Evolutionary conservation across 2,888 invertebrate genomes (phyloP), one percentile per base, ranked within the genome.

Genomic region (Lasioglossum calceatum): DNA sequence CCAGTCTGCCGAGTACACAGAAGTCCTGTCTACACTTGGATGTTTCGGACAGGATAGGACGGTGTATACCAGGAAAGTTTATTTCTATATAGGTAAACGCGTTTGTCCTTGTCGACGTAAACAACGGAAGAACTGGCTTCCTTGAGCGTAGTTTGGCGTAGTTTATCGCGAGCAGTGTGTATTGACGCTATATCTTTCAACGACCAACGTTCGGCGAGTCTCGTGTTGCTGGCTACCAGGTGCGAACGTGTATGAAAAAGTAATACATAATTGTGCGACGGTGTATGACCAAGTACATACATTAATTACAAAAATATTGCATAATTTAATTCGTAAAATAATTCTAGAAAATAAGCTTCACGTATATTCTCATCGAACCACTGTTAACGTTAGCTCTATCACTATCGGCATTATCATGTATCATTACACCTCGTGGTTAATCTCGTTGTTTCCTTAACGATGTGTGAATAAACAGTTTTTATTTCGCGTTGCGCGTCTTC

Each of bases 61-160:
- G 23, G 42, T 83, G 78, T 16, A 36, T 44, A 54, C 58, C 54
- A 3, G 3, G 4, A 23, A 14, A 54, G 4, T 44, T 58, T 14
- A n/a, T 5, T 36, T 47, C 3, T 19, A 27, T 27, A 27, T 27
- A 19, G 73, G 44, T n/a, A 23, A 19, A 19, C 12, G 23, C 12
- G 23, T 19, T 44, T 58, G 85, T 23, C 87, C 89, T 87, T 70
- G 79, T 39, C 36, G 86, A 89, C 77, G 82, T 36, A 81, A 87
- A 84, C 82, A 81, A 71, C 36, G 64, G 79, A 82, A 84, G 85
- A 75, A 86, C 39, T 2, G 36, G 67, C 4, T 75, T 27, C 16
- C 50, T 44, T 42, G 47, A 39, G n/a, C 36, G 64, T 39, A 81
- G 77, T 82, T n/a, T 16, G 32, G n/a, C 36, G 64, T 39, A 81